Conservation (phyloP, 2,888 invertebrate species). For the Eucera pruinosa region DNA sequence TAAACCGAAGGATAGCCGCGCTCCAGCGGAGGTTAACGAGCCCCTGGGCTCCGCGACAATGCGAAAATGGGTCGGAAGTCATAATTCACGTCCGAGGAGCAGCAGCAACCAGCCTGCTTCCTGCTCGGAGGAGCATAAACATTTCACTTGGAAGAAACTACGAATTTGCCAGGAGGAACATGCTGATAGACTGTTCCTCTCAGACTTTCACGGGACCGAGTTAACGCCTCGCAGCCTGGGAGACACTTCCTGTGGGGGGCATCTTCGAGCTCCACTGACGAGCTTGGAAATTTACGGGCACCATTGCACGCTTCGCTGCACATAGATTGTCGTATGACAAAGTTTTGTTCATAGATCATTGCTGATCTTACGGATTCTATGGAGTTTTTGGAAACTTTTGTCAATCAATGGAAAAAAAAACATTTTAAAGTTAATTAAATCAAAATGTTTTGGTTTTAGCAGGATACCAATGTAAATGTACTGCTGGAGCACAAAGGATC, state of each 20-base stretch:
- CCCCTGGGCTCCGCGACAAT: slow-evolving; percentile 70
- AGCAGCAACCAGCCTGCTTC: slow-evolving; percentile 44
- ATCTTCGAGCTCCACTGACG: slow-evolving; percentile 40
- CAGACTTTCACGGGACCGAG: slow-evolving; percentile 52
- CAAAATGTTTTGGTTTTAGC: background rate
- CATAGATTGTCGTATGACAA: background rate
- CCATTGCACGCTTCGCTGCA: slow-evolving; percentile 18
- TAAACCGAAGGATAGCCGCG: slow-evolving; percentile 43
- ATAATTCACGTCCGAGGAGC: slow-evolving; percentile 76
- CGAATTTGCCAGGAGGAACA: slow-evolving; percentile 58
- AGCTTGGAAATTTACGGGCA: slow-evolving; percentile 26
- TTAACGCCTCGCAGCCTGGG: slow-evolving; percentile 17
- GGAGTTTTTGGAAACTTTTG: background rate
- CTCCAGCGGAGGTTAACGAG: slow-evolving; percentile 53
- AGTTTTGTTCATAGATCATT: background rate
- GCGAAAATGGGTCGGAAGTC: slow-evolving; percentile 81
- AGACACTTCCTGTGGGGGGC: slow-evolving; percentile 32
- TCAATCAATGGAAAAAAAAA: no score
- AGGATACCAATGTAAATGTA: no score
- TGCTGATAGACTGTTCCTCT: slow-evolving; percentile 40
- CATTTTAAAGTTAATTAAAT: background rate
- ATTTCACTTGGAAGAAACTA: slow-evolving; percentile 60
- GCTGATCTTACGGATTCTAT: background rate
- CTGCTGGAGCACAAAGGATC: no score
- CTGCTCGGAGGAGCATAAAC: slow-evolving; percentile 57